These are phyloP conservation scores for Drosophila grimshawi DNA, from an alignment of 1,140 invertebrate genomes.

Conservation along the genomic window DNA sequence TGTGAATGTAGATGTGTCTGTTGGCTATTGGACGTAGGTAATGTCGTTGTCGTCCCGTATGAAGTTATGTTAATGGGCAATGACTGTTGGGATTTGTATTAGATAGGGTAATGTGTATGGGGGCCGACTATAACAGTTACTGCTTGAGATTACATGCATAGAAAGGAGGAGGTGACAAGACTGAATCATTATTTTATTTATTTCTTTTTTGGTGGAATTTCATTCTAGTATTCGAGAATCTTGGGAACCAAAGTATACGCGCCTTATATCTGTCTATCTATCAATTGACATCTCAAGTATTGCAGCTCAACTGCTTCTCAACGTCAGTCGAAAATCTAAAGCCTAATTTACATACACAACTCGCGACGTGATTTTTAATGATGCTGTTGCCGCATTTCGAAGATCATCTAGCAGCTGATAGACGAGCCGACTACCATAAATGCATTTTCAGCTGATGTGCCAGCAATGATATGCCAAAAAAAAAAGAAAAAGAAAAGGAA, in stretches of 20 bases:
- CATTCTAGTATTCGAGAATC: not conserved
- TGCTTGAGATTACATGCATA: slow-evolving; percentile 34
- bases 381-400: slow-evolving; percentile 54
- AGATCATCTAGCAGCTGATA: slow-evolving; percentile 48
- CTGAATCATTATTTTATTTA: slow-evolving; percentile 1
- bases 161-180: slow-evolving; percentile 23
- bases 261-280: slow-evolving; percentile 20
- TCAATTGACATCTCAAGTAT: slow-evolving; percentile 61
- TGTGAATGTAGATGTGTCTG: slow-evolving; percentile 2
- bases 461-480: slow-evolving; percentile 62
- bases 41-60: slow-evolving; percentile 35
- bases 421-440: slow-evolving; percentile 24
- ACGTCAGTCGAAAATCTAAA: slow-evolving; percentile 20
- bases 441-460: slow-evolving; percentile 47
- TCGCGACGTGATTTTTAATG: slow-evolving; percentile 53
- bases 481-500: not conserved
- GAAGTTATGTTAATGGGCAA: slow-evolving; percentile 77
- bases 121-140: slow-evolving; percentile 44
- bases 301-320: slow-evolving; percentile 7
- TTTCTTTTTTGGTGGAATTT: not conserved
- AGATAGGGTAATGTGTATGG: slow-evolving; percentile 74
- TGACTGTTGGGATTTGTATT: slow-evolving; percentile 73
- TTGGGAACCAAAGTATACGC: not conserved
- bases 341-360: slow-evolving; percentile 71
- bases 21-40: slow-evolving; percentile 29